Conservation (phyloP, 1,140 invertebrate species). For the Drosophila suzukii region DNA sequence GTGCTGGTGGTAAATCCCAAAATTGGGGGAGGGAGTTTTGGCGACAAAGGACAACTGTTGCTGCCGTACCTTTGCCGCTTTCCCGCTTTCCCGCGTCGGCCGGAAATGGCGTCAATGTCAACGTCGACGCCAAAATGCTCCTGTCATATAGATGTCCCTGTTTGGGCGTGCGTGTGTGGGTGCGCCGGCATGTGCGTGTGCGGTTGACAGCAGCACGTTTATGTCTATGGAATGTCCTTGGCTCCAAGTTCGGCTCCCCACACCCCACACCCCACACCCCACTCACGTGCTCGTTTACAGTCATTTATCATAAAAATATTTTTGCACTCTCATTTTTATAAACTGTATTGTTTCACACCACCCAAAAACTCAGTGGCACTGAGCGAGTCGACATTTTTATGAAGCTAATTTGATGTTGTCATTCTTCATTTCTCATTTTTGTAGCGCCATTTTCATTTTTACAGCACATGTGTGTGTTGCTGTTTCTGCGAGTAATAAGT, state of each 20-base stretch:
- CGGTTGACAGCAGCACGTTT: conserved; percentile 78
- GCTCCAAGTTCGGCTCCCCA: not conserved
- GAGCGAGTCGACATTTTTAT: conserved; percentile 71
- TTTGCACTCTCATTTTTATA: conserved; percentile 81
- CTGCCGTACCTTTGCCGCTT: conserved; percentile 26
- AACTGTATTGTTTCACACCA: conserved; percentile 79
- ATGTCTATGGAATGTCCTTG: conserved; percentile 67
- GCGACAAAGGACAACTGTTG: conserved; percentile 63
- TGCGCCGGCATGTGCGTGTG: conserved; percentile 69
- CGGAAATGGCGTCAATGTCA: conserved; percentile 81
- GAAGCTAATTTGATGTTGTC: conserved; percentile 82
- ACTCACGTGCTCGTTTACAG: conserved; percentile 79
- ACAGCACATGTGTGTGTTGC: conserved; percentile 48
- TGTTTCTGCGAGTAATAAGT: conserved; percentile 30
- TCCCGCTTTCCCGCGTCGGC: conserved; percentile 46
- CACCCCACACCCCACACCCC: not conserved
- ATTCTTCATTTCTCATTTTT: conserved; percentile 81
- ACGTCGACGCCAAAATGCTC: conserved; percentile 75
- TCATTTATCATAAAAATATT: conserved; percentile 83
- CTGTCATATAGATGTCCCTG: conserved; percentile 45
- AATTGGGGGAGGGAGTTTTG: not conserved
- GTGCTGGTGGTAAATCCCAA: not conserved
- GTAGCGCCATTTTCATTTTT: conserved; percentile 76
- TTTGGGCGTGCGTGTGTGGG: conserved; percentile 25
- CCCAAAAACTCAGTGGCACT: conserved; percentile 19